Evolutionary conservation across 1,140 invertebrate genomes (phyloP), one percentile per base, ranked within the genome.

Genomic region (Helicoverpa armigera): DNA sequence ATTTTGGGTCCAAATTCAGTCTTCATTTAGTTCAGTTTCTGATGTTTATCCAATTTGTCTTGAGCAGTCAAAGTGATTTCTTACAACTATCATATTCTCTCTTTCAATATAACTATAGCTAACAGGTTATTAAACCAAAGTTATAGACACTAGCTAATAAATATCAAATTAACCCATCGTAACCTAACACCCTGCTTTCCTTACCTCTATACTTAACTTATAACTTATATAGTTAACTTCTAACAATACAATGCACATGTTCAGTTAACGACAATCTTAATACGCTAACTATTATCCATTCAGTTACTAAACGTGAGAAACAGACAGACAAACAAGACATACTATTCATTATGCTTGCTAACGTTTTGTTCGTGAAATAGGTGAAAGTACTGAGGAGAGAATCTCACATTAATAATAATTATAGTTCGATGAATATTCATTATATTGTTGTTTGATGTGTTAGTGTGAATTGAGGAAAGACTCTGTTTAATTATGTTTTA

Each of bases 371-470:
- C 53, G 23, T 56, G 53, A 73, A 73, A 35, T 56, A 18, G 50
- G 70, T 53, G 70, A 73, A 73, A 73, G 70, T 73, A 35, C 12
- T 13, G 35, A 56, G 70, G 56, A 53, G 29, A 73, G 70, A 73
- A 73, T 73, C 70, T 73, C 53, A 54, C 70, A 73, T 73, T 35
- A 56, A 35, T 56, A 73, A 73, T 73, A 73, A 56, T 73, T 29
- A 70, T 70, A 50, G 16, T 56, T 56, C 56, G 43, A 73, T 73
- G 51, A 56, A 56, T 56, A 53, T 73, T 73, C 70, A 73, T 73
- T 56, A 54, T 16, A 48, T n/a, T 29, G 18, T 12, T 60, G 18
- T 60, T 29, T 60, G 23, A 60, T 60, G 58, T 29, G 18, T 7
- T 18, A 9, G 16, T 18, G n/a, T 35, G 3, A 35, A 35, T 35